phyloP scores from a whole-genome alignment of 2,888 invertebrate species.

The Copidosoma aretas region DNA sequence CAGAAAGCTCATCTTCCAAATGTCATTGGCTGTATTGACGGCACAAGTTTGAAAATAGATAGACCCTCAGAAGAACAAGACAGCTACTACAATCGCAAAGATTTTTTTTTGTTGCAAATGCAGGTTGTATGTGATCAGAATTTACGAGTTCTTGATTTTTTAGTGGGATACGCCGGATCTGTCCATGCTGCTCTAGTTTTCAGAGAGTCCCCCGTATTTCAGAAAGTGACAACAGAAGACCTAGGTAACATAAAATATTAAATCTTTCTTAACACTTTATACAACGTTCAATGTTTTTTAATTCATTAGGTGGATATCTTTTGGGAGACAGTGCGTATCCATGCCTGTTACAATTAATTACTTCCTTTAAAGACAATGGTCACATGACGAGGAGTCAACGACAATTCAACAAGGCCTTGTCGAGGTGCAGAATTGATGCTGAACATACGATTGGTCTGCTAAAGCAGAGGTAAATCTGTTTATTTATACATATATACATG shows the following conservation, averaged over 20 bases:
- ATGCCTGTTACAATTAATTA: neutral
- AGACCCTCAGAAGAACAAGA: neutral
- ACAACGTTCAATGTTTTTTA: too few relatives aligned
- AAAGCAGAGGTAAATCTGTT: neutral
- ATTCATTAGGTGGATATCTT: neutral
- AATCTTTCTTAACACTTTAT: too few relatives aligned
- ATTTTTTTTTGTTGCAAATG: too few relatives aligned
- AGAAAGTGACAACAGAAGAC: too few relatives aligned
- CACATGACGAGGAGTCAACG: neutral
- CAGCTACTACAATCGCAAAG: neutral
- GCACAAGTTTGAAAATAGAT: neutral
- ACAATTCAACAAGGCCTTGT: conserved; percentile 1
- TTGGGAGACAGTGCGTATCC: neutral
- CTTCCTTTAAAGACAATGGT: neutral
- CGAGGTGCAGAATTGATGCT: neutral
- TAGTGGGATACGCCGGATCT: neutral
- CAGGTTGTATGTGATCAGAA: too few relatives aligned
- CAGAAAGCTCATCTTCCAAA: neutral
- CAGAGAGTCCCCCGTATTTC: neutral
- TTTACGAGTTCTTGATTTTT: neutral
- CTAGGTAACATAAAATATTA: too few relatives aligned
- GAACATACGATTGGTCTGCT: conserved; percentile 1
- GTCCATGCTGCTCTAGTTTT: neutral
- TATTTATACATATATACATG: too few relatives aligned
- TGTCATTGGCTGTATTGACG: neutral